Percentiles rank a stretch among this genome's conserved stretches.
These are phyloP conservation scores for Neostethus bicornis DNA, from an alignment of 2,797 vertebrate species.

Conservation along the genomic window DNA sequence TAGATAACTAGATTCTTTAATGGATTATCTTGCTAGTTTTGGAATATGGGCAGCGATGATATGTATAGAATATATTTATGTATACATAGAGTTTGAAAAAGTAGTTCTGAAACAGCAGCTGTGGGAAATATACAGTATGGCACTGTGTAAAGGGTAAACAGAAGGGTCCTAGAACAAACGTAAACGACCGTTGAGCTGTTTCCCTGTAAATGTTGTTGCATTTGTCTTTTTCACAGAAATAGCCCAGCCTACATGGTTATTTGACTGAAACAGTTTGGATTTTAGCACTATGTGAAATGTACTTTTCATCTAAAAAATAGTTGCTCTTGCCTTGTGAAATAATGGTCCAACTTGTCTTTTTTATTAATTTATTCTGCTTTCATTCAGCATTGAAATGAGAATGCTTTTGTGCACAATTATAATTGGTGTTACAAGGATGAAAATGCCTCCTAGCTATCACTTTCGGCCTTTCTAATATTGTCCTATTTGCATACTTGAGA, in stretches of 20 bases:
- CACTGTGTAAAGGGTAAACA: slow-evolving; percentile 51
- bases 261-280: background rate
- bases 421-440: no score
- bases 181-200: background rate
- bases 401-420: background rate
- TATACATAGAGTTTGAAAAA: no score
- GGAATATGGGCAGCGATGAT: no score
- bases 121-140: slow-evolving; percentile 32
- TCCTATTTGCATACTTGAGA: slow-evolving; percentile 9
- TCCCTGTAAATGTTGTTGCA: background rate
- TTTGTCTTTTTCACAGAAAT: background rate
- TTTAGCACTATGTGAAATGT: no score
- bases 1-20: no score
- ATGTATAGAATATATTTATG: no score
- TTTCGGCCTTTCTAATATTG: slow-evolving; percentile 10
- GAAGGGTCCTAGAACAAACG: slow-evolving; percentile 6
- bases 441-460: no score
- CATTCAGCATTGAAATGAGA: slow-evolving; percentile 5
- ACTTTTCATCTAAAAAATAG: background rate
- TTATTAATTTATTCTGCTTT: slow-evolving; percentile 2
- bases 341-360: background rate
- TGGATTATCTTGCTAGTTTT: no score
- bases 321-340: background rate
- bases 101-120: slow-evolving; percentile 9
- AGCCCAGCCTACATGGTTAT: background rate